These are phyloP conservation scores for Crotalus viridis DNA, from an alignment of 2,113 vertebrate species.

Conservation along the genomic window DNA sequence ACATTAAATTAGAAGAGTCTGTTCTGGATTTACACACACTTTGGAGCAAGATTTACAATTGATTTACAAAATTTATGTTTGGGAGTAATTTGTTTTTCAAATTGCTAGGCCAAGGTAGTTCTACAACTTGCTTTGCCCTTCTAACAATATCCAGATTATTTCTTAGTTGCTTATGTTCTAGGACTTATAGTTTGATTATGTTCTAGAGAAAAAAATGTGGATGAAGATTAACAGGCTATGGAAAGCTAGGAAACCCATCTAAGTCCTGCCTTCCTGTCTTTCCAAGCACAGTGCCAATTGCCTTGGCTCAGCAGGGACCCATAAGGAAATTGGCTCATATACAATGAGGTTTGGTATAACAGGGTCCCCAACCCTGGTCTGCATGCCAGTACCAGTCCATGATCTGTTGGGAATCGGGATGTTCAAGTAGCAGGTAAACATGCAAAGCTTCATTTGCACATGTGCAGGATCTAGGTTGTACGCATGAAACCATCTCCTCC, in stretches of 20 bases:
- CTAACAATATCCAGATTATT: neutral
- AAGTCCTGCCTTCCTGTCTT: neutral
- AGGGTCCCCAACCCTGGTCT: neutral
- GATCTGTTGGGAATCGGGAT: neutral
- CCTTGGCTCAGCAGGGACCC: neutral
- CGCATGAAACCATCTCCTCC: neutral
- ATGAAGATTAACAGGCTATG: neutral
- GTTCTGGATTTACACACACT: neutral
- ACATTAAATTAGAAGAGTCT: neutral
- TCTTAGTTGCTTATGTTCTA: neutral
- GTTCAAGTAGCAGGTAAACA: neutral
- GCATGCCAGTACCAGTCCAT: neutral
- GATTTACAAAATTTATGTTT: neutral
- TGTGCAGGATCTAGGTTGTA: too few relatives aligned
- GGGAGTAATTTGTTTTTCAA: neutral
- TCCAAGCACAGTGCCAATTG: neutral
- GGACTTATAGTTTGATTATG: neutral
- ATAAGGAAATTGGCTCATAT: neutral
- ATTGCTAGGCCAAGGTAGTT: neutral
- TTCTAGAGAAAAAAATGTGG: neutral
- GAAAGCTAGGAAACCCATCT: neutral
- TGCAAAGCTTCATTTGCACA: too few relatives aligned
- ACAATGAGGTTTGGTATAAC: neutral
- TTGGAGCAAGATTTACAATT: neutral
- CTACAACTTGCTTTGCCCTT: neutral